phyloP scores from a whole-genome alignment of 2,113 vertebrate genomes.

The Leptodactylus fuscus region DNA sequence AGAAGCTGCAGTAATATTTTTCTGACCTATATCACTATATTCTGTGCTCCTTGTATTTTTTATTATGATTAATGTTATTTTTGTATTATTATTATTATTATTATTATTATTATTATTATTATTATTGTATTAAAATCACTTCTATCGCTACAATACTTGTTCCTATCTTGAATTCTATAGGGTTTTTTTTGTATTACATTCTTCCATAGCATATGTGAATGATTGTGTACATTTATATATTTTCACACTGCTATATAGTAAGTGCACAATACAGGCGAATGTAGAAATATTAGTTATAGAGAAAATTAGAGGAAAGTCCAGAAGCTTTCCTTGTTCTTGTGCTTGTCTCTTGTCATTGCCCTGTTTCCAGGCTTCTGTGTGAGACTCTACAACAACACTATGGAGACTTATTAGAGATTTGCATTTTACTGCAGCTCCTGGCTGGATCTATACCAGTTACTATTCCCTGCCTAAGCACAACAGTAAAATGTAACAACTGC shows the following conservation, averaged over 20 bases:
- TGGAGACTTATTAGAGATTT: constrained; percentile 66
- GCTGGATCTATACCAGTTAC: constrained; percentile 63
- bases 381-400: not conserved
- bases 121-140: too few species aligned
- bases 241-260: too few species aligned
- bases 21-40: too few species aligned
- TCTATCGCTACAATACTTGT: too few species aligned
- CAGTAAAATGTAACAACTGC: constrained; percentile 82
- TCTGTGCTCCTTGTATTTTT: too few species aligned
- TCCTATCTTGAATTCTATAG: not conserved
- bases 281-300: not conserved
- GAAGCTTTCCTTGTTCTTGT: too few species aligned
- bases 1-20: too few species aligned
- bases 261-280: not conserved
- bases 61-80: too few species aligned
- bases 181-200: not conserved
- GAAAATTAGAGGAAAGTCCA: not conserved
- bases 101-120: too few species aligned
- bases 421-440: constrained; percentile 64
- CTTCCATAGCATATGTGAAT: not conserved
- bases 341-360: not conserved
- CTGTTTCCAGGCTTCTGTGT: not conserved
- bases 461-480: constrained; percentile 80
- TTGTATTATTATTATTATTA: too few species aligned
- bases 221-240: too few species aligned